Evolutionary conservation across 30 jellyfish, hydroid and myxozoan genomes (phyloP).

Genomic region (Cassiopea xamachana): DNA sequence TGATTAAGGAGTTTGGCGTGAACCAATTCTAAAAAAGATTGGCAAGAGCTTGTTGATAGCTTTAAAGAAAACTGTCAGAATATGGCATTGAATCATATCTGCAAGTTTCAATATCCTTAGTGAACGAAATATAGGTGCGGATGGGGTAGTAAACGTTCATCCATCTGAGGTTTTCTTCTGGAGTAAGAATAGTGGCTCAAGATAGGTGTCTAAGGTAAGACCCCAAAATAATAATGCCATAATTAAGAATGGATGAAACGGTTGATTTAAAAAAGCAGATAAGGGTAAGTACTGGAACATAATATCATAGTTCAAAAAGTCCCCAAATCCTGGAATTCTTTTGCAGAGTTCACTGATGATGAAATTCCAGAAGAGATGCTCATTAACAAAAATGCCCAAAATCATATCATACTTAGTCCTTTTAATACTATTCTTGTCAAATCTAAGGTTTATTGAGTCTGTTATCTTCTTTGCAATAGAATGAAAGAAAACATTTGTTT

Average conservation of each 20-base stretch:
- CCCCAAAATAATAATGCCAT: background rate
- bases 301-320: background rate
- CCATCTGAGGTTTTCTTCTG: background rate
- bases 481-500: conserved; percentile 22
- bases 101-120: too few species aligned
- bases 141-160: background rate
- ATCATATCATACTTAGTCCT: background rate
- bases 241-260: background rate
- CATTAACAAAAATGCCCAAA: background rate
- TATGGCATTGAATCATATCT: too few species aligned
- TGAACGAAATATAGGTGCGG: background rate
- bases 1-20: too few species aligned
- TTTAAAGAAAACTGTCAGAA: too few species aligned
- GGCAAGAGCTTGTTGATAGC: too few species aligned
- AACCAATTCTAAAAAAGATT: too few species aligned
- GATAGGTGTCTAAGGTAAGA: background rate
- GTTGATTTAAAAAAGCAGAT: background rate
- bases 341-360: background rate
- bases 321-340: background rate
- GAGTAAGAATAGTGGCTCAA: background rate
- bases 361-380: background rate
- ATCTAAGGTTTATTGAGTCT: background rate
- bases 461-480: background rate
- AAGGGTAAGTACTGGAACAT: background rate
- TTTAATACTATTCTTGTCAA: background rate